These are phyloP conservation scores for Pachymerium ferrugineum DNA, from an alignment of 2,888 invertebrate genomes.

Conservation along the genomic window DNA sequence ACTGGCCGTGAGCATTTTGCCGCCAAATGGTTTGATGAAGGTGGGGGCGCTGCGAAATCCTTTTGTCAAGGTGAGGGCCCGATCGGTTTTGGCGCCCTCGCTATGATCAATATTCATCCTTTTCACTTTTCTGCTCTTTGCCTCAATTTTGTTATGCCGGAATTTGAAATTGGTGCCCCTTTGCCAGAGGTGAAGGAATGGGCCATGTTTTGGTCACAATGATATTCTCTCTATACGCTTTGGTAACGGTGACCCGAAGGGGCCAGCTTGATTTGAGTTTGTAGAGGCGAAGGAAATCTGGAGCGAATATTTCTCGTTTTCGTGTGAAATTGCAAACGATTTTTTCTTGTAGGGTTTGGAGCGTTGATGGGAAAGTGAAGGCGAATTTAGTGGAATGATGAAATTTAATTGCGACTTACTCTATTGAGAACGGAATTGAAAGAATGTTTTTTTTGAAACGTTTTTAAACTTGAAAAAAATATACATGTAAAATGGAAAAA, in stretches of 20 bases:
- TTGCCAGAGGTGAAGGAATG: neutral
- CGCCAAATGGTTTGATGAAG: constrained; percentile 22
- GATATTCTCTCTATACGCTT: neutral
- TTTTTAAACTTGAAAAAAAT: too few relatives aligned
- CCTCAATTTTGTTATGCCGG: neutral
- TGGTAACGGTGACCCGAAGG: neutral
- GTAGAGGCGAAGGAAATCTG: neutral
- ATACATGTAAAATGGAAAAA: too few relatives aligned
- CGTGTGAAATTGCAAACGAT: neutral
- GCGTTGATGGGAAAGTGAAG: too few relatives aligned
- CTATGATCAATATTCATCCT: constrained; percentile 6
- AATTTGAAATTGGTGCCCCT: constrained; percentile 16
- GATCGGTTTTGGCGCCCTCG: neutral
- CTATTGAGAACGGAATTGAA: too few relatives aligned
- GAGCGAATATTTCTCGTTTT: neutral
- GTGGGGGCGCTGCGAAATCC: neutral
- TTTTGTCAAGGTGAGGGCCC: constrained; percentile 21
- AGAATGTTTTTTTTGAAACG: too few relatives aligned
- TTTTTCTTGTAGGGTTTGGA: too few relatives aligned
- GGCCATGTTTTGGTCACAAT: constrained; percentile 9
- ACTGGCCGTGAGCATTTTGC: constrained; percentile 1
- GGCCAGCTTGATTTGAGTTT: constrained; percentile 22
- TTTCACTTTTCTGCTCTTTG: neutral
- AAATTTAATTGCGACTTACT: too few relatives aligned
- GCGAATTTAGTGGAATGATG: too few relatives aligned